A percentile compares a stretch with the other conserved stretches of the same genome.
These are phyloP conservation scores for Allobates femoralis DNA, from an alignment of 2,797 vertebrate genomes.

Conservation along the genomic window DNA sequence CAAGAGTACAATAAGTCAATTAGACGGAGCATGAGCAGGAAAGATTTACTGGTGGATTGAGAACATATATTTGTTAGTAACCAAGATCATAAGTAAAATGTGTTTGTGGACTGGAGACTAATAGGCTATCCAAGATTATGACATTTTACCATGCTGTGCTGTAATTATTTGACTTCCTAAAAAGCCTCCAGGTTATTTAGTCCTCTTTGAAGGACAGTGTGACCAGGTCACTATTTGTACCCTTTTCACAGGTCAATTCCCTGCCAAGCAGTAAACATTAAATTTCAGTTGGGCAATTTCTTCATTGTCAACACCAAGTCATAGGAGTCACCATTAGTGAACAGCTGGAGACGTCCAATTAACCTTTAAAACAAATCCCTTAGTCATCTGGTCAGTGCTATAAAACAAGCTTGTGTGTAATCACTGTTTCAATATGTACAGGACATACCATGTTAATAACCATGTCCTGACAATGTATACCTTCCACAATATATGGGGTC, in stretches of 20 bases:
- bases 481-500: too few relatives aligned
- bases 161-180: background rate
- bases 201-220: background rate
- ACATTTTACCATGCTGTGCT: background rate
- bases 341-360: slow-evolving; percentile 6
- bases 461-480: too few relatives aligned
- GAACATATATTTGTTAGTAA: background rate
- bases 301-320: background rate
- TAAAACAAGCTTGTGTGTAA: background rate
- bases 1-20: too few relatives aligned
- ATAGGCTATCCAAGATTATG: background rate
- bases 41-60: background rate
- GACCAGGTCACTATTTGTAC: background rate
- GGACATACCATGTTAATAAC: too few relatives aligned
- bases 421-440: too few relatives aligned
- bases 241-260: background rate
- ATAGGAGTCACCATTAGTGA: background rate
- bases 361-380: background rate
- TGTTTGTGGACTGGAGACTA: background rate
- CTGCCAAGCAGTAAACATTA: background rate
- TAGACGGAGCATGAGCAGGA: background rate
- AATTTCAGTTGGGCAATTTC: background rate
- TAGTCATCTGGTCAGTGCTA: background rate
- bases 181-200: background rate
- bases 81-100: background rate